These are phyloP conservation scores for Acholoe squamosa DNA, from an alignment of 2,888 invertebrate genomes.

Conservation along the genomic window DNA sequence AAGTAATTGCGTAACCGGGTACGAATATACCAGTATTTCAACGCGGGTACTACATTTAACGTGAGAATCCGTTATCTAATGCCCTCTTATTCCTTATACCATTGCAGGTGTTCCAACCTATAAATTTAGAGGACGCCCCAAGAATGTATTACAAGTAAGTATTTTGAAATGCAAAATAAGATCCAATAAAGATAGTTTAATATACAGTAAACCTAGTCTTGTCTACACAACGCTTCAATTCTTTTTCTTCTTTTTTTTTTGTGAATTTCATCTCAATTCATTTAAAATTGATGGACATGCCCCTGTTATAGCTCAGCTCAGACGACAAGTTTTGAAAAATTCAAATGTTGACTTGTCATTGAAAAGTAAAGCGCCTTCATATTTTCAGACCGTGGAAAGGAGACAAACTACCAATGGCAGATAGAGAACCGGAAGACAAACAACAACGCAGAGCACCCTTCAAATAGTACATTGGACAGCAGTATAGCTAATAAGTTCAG, in stretches of 20 bases:
- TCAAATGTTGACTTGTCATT: too few relatives aligned
- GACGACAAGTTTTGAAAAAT: too few relatives aligned
- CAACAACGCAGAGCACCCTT: neutral
- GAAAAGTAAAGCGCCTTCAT: too few relatives aligned
- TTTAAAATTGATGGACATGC: too few relatives aligned
- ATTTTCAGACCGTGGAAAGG: conserved; percentile 78
- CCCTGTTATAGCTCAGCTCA: too few relatives aligned
- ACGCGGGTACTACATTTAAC: too few relatives aligned
- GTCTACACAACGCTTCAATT: too few relatives aligned
- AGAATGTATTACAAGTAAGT: conserved; percentile 79
- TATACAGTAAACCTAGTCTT: too few relatives aligned
- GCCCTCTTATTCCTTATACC: neutral
- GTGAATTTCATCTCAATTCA: neutral
- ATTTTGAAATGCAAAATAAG: neutral
- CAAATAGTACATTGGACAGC: neutral
- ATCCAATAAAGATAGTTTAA: neutral
- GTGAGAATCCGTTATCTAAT: neutral
- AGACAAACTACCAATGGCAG: conserved; percentile 76
- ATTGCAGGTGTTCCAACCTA: conserved; percentile 75
- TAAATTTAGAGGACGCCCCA: conserved; percentile 77
- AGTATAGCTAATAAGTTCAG: too few relatives aligned
- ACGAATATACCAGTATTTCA: too few relatives aligned
- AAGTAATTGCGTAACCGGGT: too few relatives aligned
- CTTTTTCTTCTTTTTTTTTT: too few relatives aligned
- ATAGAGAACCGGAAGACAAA: conserved; percentile 54